Evolutionary conservation across 2,888 invertebrate genomes (phyloP).

Genomic region (Dynastes tityus): DNA sequence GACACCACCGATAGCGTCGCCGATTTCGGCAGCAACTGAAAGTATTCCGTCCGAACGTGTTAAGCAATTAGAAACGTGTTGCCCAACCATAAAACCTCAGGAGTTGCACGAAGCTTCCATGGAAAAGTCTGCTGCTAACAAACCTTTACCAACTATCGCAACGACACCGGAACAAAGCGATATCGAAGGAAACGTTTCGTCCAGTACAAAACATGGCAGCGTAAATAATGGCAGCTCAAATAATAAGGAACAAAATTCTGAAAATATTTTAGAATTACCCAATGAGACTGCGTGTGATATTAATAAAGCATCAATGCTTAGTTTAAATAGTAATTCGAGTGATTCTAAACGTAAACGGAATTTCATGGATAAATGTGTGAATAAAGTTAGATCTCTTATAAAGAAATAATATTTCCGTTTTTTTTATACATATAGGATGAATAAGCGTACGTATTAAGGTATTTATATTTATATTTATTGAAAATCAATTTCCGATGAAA

Average conservation of each 20-base stretch:
- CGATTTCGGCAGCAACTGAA: constrained; percentile 54
- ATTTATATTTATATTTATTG: constrained; percentile 8
- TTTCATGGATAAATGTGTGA: constrained; percentile 89
- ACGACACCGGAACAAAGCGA: neutral
- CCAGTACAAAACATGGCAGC: constrained; percentile 53
- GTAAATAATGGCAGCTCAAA: constrained; percentile 27
- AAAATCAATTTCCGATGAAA: too few relatives aligned
- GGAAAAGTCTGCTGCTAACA: neutral
- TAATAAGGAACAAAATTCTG: constrained; percentile 51
- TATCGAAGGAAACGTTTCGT: constrained; percentile 30
- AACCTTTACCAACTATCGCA: neutral
- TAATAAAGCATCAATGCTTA: constrained; percentile 73
- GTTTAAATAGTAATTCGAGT: constrained; percentile 74
- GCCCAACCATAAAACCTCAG: neutral
- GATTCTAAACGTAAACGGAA: constrained; percentile 82
- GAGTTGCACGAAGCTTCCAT: neutral
- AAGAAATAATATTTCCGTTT: constrained; percentile 61
- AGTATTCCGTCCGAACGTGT: constrained; percentile 64
- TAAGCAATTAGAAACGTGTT: constrained; percentile 53
- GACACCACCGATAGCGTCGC: constrained; percentile 21
- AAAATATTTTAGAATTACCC: constrained; percentile 60
- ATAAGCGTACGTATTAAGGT: neutral
- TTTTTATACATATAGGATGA: constrained; percentile 20
- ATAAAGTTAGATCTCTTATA: constrained; percentile 86
- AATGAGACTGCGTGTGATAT: constrained; percentile 59